phyloP scores from a whole-genome alignment of 2,113 vertebrate species.

The Acrocephalus kingi region DNA sequence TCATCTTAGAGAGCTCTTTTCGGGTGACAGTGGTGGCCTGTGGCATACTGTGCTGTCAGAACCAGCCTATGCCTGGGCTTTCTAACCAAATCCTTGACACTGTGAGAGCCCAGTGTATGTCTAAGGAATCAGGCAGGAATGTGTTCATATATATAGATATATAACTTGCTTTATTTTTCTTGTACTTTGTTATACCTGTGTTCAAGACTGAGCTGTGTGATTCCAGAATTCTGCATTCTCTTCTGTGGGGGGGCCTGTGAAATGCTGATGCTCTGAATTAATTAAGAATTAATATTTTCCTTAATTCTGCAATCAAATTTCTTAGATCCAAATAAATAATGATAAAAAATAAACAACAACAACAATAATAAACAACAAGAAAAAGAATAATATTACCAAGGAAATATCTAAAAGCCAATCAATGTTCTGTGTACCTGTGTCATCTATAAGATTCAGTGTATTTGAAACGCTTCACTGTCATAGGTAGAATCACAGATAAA shows the following conservation, averaged over 20 bases:
- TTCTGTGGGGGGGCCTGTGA: fast-evolving
- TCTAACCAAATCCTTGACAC: background rate
- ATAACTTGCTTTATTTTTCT: background rate
- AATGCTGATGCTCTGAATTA: background rate
- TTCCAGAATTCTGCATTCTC: background rate
- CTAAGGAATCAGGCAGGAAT: background rate
- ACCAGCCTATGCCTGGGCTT: background rate
- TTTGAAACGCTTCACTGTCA: background rate
- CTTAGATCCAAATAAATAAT: background rate
- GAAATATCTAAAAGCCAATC: background rate
- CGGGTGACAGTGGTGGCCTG: background rate
- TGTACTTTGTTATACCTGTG: background rate
- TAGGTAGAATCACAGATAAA: background rate
- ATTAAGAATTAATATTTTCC: background rate
- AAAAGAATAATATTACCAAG: background rate
- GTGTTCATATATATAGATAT: too few relatives aligned
- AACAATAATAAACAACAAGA: too few relatives aligned
- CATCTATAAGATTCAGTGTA: background rate
- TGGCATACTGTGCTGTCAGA: fast-evolving
- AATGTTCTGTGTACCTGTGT: background rate
- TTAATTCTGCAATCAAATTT: background rate
- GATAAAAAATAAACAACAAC: background rate
- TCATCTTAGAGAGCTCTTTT: background rate
- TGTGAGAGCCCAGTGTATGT: too few relatives aligned
- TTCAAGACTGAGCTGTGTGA: background rate